phyloP scores from a whole-genome alignment of 2,888 invertebrate genomes.

The Brenthis ino region DNA sequence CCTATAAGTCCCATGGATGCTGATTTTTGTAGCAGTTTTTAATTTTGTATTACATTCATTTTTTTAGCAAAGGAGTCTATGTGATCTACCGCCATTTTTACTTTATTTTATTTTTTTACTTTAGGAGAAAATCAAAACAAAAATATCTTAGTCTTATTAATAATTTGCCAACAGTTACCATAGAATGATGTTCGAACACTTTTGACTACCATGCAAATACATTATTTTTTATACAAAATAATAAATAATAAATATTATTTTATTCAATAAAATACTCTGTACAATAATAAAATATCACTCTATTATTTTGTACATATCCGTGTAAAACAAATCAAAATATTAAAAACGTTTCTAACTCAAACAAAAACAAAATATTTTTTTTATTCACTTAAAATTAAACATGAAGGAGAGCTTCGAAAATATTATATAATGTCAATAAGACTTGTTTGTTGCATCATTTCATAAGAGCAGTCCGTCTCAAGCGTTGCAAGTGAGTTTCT shows the following conservation, averaged over 20 bases:
- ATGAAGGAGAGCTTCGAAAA: constrained; percentile 47
- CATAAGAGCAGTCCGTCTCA: constrained; percentile 66
- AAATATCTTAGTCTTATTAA: too few species aligned
- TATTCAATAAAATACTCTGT: constrained; percentile 2
- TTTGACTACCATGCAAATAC: neutral
- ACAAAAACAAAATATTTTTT: constrained; percentile 40
- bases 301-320: constrained; percentile 2
- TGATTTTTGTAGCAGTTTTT: too few species aligned
- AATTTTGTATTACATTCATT: too few species aligned
- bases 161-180: too few species aligned
- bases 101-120: too few species aligned
- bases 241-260: neutral
- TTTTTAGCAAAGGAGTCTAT: too few species aligned
- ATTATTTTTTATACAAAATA: too few species aligned
- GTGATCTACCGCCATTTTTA: too few species aligned
- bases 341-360: constrained; percentile 40
- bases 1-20: too few species aligned
- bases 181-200: too few species aligned
- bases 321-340: neutral
- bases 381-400: constrained; percentile 49
- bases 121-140: too few species aligned
- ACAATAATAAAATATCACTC: constrained; percentile 13
- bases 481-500: constrained; percentile 61
- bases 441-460: constrained; percentile 48
- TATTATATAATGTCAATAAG: constrained; percentile 2